Base-by-base conservation (phyloP, 1,140 invertebrate genomes). In the Trichogramma pretiosum region DNA sequence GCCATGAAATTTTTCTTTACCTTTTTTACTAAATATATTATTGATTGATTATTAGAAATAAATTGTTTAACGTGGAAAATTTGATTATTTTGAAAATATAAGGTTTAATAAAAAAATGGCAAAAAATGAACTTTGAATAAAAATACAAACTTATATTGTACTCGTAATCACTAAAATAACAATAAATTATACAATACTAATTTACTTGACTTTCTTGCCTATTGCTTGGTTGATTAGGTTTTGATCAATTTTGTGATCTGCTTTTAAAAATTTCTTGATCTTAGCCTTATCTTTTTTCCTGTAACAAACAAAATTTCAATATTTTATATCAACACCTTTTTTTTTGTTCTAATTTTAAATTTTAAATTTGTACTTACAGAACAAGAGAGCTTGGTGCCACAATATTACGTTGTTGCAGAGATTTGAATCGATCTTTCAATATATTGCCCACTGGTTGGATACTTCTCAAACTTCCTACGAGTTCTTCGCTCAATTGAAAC, bases 381-480 rank as follows among this genome's bases (percentile, higher is more conserved):
- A 55, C 49, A 44, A 63, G 39, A 16, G 32, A 55, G 9, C 59
- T 35, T 13, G 82, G 76, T 56, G 84, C 80, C 46, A 88, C 61
- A 40, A 88, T 78, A 62, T 85, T 88, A 60, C 87, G 76, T 56
- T 83, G 84, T 67, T 91, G 87, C 48, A 91, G 62, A 58, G 83
- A 86, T 50, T 86, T 84, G 56, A 81, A 89, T 44, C 86, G 69
- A 55, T 90, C 86, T 42, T 74, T 70, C 0, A 89, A 62, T 21
- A 89, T 58, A 68, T 77, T 81, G 37, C 81, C 82, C 57, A 79
- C 74, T 9, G 77, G 69, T 66, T 77, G 77, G 5, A 84, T 53
- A 50, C 73, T 74, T 50, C 85, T 73, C 24, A 89, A 67, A 68
- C 79, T 83, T 28, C 82, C 85, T 26, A 71, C 62, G 22, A 89